A percentile compares a stretch with the other conserved stretches of the same genome.
These are phyloP conservation scores for Pangasius sanitwongsei DNA, from an alignment of 2,797 vertebrate genomes.

Conservation along the genomic window DNA sequence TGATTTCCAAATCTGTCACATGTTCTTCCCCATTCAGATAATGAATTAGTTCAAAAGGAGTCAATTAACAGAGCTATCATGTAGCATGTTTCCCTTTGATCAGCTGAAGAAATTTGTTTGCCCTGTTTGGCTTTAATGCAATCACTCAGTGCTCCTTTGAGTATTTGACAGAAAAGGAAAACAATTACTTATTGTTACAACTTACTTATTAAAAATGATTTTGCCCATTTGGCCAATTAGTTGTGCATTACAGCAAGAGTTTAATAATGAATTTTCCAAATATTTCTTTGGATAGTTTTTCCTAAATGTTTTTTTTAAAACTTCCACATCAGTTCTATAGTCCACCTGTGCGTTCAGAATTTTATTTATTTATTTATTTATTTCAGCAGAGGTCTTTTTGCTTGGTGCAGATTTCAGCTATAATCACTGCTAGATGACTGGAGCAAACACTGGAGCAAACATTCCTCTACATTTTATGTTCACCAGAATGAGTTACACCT, in stretches of 20 bases:
- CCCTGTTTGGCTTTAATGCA: constrained; percentile 47
- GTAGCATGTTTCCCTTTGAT: constrained; percentile 59
- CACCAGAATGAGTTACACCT: background rate
- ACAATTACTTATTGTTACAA: background rate
- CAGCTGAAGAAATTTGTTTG: constrained; percentile 46
- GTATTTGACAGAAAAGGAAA: background rate
- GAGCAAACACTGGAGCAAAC: background rate
- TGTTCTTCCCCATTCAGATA: constrained; percentile 23
- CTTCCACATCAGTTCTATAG: too few relatives aligned
- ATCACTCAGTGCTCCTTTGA: constrained; percentile 41
- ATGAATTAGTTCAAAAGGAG: constrained; percentile 35
- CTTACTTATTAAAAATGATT: background rate
- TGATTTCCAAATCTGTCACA: constrained; percentile 28
- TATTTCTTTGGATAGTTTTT: background rate
- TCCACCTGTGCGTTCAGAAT: background rate
- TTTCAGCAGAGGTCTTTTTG: background rate
- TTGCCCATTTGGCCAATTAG: background rate
- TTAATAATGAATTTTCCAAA: too few relatives aligned
- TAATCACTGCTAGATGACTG: background rate
- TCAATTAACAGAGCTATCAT: constrained; percentile 27
- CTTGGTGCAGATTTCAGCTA: background rate
- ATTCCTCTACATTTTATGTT: background rate
- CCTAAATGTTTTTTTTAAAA: background rate
- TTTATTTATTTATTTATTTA: background rate
- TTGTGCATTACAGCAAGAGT: background rate